A percentile compares a stretch with the other conserved stretches of the same genome.
Conservation (phyloP, 1,140 invertebrate genomes). For the Megalonaias nervosa region DNA sequence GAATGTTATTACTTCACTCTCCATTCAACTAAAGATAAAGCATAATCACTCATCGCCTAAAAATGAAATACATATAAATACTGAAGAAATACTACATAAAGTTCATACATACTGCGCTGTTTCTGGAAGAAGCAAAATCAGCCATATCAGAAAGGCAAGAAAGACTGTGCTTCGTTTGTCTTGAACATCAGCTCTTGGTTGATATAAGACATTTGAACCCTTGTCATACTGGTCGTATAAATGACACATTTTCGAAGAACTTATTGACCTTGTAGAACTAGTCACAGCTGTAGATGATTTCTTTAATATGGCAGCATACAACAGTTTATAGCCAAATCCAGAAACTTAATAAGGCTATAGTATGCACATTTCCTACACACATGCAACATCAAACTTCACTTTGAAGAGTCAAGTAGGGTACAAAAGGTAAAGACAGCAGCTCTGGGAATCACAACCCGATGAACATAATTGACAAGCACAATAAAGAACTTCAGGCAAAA, state of each 20-base stretch:
- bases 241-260: conserved; percentile 19
- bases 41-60: too few relatives aligned
- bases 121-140: conserved; percentile 2
- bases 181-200: conserved; percentile 25
- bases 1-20: too few relatives aligned
- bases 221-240: conserved; percentile 15
- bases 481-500: conserved; percentile 32
- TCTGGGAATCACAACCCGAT: conserved; percentile 27
- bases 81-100: too few relatives aligned
- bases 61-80: too few relatives aligned
- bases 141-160: conserved; percentile 12
- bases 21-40: too few relatives aligned
- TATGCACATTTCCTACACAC: conserved; percentile 19
- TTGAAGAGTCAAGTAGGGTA: conserved; percentile 7
- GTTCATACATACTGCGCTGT: conserved; percentile 17
- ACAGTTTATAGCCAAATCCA: conserved; percentile 10
- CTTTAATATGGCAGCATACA: conserved; percentile 2
- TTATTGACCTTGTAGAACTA: conserved; percentile 11
- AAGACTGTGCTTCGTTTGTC: background rate
- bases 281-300: conserved; percentile 25
- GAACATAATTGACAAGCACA: conserved; percentile 29
- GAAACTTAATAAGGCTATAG: conserved; percentile 6
- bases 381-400: conserved; percentile 16
- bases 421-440: conserved; percentile 25
- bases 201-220: conserved; percentile 30